Evolutionary conservation across 2,888 invertebrate genomes (phyloP).

Genomic region (Pediacus dermestoides): DNA sequence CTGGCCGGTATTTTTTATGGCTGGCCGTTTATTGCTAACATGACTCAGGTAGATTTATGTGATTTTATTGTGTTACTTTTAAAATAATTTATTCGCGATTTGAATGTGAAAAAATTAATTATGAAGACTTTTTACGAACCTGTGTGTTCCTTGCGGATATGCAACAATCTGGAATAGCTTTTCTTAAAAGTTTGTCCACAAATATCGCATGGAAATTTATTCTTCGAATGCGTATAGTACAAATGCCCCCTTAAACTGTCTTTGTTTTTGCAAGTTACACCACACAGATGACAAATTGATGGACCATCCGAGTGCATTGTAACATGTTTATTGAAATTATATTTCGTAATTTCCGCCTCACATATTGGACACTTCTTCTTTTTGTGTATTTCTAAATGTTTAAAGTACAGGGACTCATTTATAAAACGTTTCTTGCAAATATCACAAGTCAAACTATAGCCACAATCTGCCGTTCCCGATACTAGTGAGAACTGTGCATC

Average conservation of each 20-base stretch:
- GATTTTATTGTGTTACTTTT: too few relatives aligned
- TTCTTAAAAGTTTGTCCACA: slow-evolving; percentile 32
- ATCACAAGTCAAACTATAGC: slow-evolving; percentile 21
- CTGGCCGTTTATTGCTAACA: too few relatives aligned
- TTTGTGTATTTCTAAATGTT: slow-evolving; percentile 35
- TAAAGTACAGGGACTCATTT: slow-evolving; percentile 19
- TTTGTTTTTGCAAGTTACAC: slow-evolving; percentile 36
- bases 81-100: too few relatives aligned
- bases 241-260: slow-evolving; percentile 33
- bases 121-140: too few relatives aligned
- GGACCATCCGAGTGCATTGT: slow-evolving; percentile 34
- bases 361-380: slow-evolving; percentile 39
- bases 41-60: too few relatives aligned
- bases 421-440: slow-evolving; percentile 28
- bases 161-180: slow-evolving; percentile 31
- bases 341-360: slow-evolving; percentile 31
- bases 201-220: slow-evolving; percentile 27
- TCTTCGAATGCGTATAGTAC: slow-evolving; percentile 33
- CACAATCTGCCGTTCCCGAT: too few relatives aligned
- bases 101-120: too few relatives aligned
- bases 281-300: slow-evolving; percentile 41
- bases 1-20: too few relatives aligned
- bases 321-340: slow-evolving; percentile 39
- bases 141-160: slow-evolving; percentile 32
- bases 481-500: not conserved